These are phyloP conservation scores for Bombus picipes DNA, from an alignment of 1,140 invertebrate species.

Conservation along the genomic window DNA sequence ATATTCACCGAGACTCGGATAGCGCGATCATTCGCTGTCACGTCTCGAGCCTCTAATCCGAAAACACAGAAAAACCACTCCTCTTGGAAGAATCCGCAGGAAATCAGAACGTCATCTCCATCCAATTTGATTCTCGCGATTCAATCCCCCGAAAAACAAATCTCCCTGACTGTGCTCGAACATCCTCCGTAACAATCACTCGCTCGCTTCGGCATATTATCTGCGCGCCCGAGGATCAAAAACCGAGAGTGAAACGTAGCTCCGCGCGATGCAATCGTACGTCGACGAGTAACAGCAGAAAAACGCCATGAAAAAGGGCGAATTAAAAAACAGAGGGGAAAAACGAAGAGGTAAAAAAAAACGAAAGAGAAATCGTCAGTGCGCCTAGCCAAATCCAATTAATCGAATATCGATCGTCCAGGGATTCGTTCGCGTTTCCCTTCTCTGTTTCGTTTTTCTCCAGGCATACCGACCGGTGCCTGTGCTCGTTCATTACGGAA, in stretches of 20 bases:
- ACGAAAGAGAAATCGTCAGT: not conserved
- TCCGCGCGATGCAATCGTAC: too few relatives aligned
- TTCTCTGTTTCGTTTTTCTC: slow-evolving; percentile 26
- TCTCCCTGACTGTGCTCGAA: not conserved
- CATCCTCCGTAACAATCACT: not conserved
- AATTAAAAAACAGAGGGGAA: not conserved
- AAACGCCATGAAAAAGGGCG: not conserved
- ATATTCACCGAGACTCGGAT: not conserved
- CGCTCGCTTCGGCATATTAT: not conserved
- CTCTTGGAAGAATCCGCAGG: not conserved
- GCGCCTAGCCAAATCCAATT: slow-evolving; percentile 38
- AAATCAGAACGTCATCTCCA: not conserved
- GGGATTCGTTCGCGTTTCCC: not conserved
- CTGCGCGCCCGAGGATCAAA: not conserved
- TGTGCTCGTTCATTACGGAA: slow-evolving; percentile 36
- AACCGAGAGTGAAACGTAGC: slow-evolving; percentile 1
- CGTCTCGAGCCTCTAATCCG: not conserved
- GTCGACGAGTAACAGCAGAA: too few relatives aligned
- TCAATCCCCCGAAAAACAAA: not conserved
- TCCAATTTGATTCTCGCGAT: not conserved
- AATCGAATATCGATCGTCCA: slow-evolving; percentile 44
- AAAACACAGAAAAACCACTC: not conserved
- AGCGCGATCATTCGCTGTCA: not conserved
- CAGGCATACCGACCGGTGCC: not conserved
- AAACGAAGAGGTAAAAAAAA: not conserved